These are phyloP conservation scores for Macaca fascicularis DNA, from an alignment of 2,113 vertebrate genomes.

Conservation along the genomic window T2T-MFA8v1.1 NC_088377.1:110483501-110484000, in stretches of 20 bases:
- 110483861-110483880: not conserved
- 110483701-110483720: not conserved
- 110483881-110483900: slow-evolving; percentile 60
- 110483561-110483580: not conserved
- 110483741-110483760: not conserved
- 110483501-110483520: not conserved
- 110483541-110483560: not conserved
- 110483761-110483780: not conserved
- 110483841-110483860: not conserved
- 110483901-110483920: slow-evolving; percentile 80
- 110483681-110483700: not conserved
- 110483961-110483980: not conserved
- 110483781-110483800: not conserved
- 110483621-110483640: not conserved
- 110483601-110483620: not conserved
- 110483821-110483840: not conserved
- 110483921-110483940: slow-evolving; percentile 56
- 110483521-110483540: not conserved
- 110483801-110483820: not conserved
- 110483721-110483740: not conserved
- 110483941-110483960: not conserved
- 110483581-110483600: slow-evolving; percentile 38
- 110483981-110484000: not conserved
- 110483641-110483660: not conserved
- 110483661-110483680: not conserved